Base-by-base conservation (phyloP, 2,888 invertebrate genomes). In the Hydroisotoma schaefferi region DNA sequence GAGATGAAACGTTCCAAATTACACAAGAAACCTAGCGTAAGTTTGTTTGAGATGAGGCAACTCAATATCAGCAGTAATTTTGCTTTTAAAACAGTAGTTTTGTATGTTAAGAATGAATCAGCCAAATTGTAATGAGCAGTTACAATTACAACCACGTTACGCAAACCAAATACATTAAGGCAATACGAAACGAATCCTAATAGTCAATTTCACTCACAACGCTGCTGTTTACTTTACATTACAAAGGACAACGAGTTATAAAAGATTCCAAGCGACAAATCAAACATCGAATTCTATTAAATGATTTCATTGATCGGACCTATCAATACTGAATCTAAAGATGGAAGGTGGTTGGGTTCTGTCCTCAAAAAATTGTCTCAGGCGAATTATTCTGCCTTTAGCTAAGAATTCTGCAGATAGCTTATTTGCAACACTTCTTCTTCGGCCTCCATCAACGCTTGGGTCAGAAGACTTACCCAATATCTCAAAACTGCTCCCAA, bases 341-440 rank as follows among this genome's bases (percentile, higher is more conserved):
- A 70, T 65, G 56, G 69, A 66, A 38, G 65, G 55, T 47, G 69
- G 70, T 55, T 71, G 71, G 37, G 71, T 72, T 56, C 70, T 63
- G 46, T 73, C 72, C 71, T 75, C 73, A 56, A 74, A 74, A 67
- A 69, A 71, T 56, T 68, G 66, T 66, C 65, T 72, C 52, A 73
- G 66, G 46, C 67, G 65, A 57, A 72, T 57, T 54, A 73, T 73
- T 43, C 73, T 63, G 25, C 72, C 72, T 68, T 69, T 69, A 20
- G 71, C 70, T 38, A 73, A 68, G 63, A 73, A 68, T 74, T 76
- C 76, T 51, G 67, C 49, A 33, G 66, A 63, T 43, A 71, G 63
- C 51, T 65, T 71, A 62, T 68, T 69, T 44, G 69, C 72, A 58
- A 71, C 65, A 57, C 71, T 71, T 59, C 73, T 61, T 59, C 73